Base-by-base conservation (phyloP, 2,888 invertebrate genomes). In the Plebejus argus region DNA sequence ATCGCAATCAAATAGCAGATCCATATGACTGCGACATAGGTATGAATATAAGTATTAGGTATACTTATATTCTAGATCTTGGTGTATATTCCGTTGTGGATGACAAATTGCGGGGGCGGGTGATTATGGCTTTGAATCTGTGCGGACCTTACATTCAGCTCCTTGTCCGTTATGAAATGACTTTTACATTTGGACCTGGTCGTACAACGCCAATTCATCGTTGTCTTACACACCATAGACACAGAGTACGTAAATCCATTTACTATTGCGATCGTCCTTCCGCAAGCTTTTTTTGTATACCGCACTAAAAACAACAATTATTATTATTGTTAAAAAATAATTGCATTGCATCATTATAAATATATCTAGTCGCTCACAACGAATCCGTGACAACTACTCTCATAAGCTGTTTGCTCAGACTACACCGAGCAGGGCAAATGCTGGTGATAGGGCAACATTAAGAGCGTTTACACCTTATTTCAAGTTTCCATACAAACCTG, bases 121-220 rank as follows among this genome's bases (percentile, higher is more conserved):
- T 85, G 85, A 8, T 56, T 78, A 66, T 85, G 61, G 7, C 23
- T 84, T 12, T 80, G 79, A 5, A 82, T 39, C 6, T 81, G 81
- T 0, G 82, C 79, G 0, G 79, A 66, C 61, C 81, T 45, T 12
- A 84, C 71, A 0, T 79, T 20, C 1, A 81, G 80, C 5, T 79
- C 72, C 15, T 77, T 76, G n/a, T 45, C 79, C 71, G 81, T 79
- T 5, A 82, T 82, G 79, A 85, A 81, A 70, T 82, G 80, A 1
- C 85, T 82, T 56, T 80, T 84, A 49, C 85, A 85, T 1, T 77
- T 78, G 3, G 81, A 81, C 81, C 84, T 82, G 28, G 82, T 78
- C 0, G 83, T 83, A 75, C 85, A 86, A 0, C 82, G 76, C 86
- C 86, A 61, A 23, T 61, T 61, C 23, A 23, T 61, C 61, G 61